Evolutionary conservation across 2,888 invertebrate species (phyloP).

Genomic region (Caenorhabditis panamensis): DNA sequence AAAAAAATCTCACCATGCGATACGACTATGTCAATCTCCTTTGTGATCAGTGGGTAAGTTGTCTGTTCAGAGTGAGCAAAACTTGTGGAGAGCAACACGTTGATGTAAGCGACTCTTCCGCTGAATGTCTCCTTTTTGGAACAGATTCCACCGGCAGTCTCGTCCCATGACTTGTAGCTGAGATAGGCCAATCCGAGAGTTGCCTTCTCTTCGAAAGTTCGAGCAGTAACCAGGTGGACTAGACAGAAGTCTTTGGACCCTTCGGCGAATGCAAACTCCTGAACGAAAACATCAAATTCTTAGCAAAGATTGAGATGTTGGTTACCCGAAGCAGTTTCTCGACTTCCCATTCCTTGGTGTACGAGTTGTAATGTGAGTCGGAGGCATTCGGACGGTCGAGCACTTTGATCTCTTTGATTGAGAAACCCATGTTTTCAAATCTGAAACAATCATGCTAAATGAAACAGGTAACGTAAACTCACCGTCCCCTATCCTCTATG

Average conservation of each 20-base stretch:
- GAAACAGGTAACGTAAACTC: background rate
- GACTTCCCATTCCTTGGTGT: slow-evolving; percentile 18
- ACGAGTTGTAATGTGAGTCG: slow-evolving; percentile 61
- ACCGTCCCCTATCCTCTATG: slow-evolving; percentile 55
- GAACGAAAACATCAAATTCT: slow-evolving; percentile 1
- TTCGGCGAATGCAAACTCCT: slow-evolving; percentile 61
- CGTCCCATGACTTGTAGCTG: slow-evolving; percentile 32
- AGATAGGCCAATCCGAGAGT: slow-evolving; percentile 53
- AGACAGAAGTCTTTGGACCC: slow-evolving; percentile 62
- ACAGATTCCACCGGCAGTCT: slow-evolving; percentile 51
- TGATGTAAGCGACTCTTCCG: slow-evolving; percentile 34
- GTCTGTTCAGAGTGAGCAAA: slow-evolving; percentile 46
- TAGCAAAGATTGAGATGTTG: background rate
- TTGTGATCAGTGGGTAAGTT: slow-evolving; percentile 60
- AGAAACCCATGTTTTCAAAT: slow-evolving; percentile 67
- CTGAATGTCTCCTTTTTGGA: slow-evolving; percentile 47
- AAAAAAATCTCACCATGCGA: slow-evolving; percentile 56
- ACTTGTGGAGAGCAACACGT: slow-evolving; percentile 57
- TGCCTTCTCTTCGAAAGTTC: slow-evolving; percentile 49
- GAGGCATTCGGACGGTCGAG: slow-evolving; percentile 49
- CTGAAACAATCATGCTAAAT: slow-evolving; percentile 6
- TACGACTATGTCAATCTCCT: slow-evolving; percentile 66
- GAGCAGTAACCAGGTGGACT: slow-evolving; percentile 63
- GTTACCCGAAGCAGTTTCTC: slow-evolving; percentile 24
- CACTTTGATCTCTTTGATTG: slow-evolving; percentile 66